Conservation (phyloP, 92 coral and sea anemone species). For the Phenganax marumi region DNA sequence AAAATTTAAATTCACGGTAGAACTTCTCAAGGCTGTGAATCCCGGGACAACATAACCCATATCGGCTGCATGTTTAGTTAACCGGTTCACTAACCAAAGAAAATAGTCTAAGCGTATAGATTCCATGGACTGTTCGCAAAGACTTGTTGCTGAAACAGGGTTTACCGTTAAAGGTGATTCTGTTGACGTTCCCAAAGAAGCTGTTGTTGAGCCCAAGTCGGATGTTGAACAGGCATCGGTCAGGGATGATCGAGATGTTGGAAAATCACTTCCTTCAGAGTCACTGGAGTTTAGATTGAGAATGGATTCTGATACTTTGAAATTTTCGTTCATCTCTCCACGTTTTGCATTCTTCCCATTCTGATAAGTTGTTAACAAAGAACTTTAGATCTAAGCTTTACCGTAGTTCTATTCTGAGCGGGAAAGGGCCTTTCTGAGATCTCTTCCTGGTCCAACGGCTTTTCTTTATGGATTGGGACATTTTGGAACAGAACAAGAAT, state of each 20-base stretch:
- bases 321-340: no score
- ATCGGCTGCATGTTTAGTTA: not conserved
- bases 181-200: no score
- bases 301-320: no score
- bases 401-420: not conserved
- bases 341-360: not conserved
- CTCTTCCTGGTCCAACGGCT: not conserved
- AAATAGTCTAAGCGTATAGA: not conserved
- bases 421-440: not conserved
- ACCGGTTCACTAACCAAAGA: not conserved
- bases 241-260: no score
- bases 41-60: not conserved
- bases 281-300: no score
- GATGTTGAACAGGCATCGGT: no score
- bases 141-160: no score
- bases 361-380: not conserved
- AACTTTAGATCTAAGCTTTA: not conserved
- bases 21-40: slow-evolving; percentile 8
- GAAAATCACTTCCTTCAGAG: no score
- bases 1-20: not conserved
- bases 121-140: not conserved
- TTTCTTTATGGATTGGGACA: slow-evolving; percentile 13
- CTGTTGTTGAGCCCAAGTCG: no score
- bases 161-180: no score
- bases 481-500: slow-evolving; percentile 26